Evolutionary conservation across 2,888 invertebrate genomes (phyloP), one percentile per base, ranked within the genome.

Genomic region (Eubasilissa splendida): DNA sequence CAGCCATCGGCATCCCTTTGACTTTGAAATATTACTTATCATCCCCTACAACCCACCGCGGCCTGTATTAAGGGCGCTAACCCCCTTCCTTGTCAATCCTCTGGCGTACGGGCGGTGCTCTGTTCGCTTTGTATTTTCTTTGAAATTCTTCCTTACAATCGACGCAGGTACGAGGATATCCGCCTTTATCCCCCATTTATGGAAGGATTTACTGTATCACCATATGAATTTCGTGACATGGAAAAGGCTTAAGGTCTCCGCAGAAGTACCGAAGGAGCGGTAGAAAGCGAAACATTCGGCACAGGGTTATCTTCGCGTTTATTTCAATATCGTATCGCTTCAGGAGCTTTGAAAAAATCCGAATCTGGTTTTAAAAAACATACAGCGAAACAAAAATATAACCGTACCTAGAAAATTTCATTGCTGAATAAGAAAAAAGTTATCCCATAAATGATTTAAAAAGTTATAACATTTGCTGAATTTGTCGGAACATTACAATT

Each of bases 221-320:
- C 83, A 81, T 83, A 83, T 81, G 79, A 81, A 83, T 79, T 79
- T 80, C 81, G 81, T 79, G 83, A 83, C 83, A 83, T 75, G 80
- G 79, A 83, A 83, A 81, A 82, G 81, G 83, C 76, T 81, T 83
- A 71, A 77, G 80, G 79, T 68, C 76, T 79, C 70, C 79, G 52
- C 79, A 79, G 68, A 77, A 70, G 68, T 58, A 50, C 42, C 42
- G 63, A 54, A 79, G 56, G 53, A 52, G 63, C 59, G 31, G 33
- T 42, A 31, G 75, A 79, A 79, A 74, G 66, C 56, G 74, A 79
- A 79, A 66, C 50, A 74, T 63, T 79, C 63, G 22, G 33, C 53
- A 65, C 65, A 53, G 54, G 52, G 65, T 65, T 65, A 52, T 76
- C 14, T 42, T 54, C 53, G 65, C 76, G 65, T 65, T 76, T 76